Conservation (phyloP, 2,113 vertebrate genomes). For the Pelobates fuscus region DNA sequence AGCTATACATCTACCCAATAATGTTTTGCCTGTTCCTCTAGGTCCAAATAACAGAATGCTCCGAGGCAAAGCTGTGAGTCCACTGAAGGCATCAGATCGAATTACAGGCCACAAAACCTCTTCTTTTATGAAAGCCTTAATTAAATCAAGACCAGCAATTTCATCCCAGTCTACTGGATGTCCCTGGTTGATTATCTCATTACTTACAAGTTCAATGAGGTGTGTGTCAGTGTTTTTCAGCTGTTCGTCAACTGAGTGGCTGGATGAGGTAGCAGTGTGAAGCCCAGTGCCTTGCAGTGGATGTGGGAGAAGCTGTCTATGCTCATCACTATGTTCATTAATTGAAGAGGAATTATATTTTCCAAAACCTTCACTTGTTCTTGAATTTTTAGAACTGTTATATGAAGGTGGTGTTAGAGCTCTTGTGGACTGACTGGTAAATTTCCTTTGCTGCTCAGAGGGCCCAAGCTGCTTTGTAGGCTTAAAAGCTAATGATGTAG, state of each 20-base stretch:
- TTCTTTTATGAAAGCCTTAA: slow-evolving; percentile 95
- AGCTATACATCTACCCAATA: slow-evolving; percentile 93
- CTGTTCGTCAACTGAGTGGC: slow-evolving; percentile 91
- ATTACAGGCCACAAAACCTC: slow-evolving; percentile 97
- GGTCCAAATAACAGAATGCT: slow-evolving; percentile 97
- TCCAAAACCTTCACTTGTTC: slow-evolving; percentile 85
- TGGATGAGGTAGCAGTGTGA: slow-evolving; percentile 90
- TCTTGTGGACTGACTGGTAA: slow-evolving; percentile 87
- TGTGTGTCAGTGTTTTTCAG: slow-evolving; percentile 93
- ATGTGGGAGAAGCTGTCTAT: slow-evolving; percentile 87
- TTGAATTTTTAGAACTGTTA: slow-evolving; percentile 87
- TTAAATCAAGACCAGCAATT: slow-evolving; percentile 94
- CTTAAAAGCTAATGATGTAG: slow-evolving; percentile 93
- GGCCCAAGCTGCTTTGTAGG: slow-evolving; percentile 92
- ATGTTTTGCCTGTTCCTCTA: slow-evolving; percentile 94
- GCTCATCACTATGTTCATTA: slow-evolving; percentile 87
- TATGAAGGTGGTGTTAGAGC: slow-evolving; percentile 91
- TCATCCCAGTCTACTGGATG: slow-evolving; percentile 95
- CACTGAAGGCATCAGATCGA: slow-evolving; percentile 94
- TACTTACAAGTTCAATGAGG: slow-evolving; percentile 95
- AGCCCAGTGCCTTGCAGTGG: slow-evolving; percentile 83
- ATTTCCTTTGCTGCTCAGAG: slow-evolving; percentile 94
- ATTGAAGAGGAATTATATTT: slow-evolving; percentile 90
- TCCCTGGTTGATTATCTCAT: slow-evolving; percentile 92
- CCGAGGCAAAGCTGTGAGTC: slow-evolving; percentile 90